Base-by-base conservation (phyloP, 2,797 vertebrate genomes). In the Meriones psammophilus region DNA sequence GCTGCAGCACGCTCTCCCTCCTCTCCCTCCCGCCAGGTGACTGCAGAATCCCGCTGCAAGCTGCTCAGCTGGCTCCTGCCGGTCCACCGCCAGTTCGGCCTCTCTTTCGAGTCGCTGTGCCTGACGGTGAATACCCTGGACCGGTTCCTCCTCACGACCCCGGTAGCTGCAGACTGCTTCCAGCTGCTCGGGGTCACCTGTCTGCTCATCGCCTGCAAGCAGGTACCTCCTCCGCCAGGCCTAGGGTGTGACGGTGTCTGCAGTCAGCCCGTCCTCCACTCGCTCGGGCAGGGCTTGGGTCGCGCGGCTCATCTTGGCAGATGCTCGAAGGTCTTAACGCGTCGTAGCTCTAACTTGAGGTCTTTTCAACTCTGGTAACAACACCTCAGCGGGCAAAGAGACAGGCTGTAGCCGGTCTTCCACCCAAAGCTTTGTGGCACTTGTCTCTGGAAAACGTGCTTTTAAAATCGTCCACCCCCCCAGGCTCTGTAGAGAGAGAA, bases 51-150 rank as follows among this genome's bases (percentile, higher is more conserved):
- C 1, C 99, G 99, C 50, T 99, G 99, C 96, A 99, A 98, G 22
- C 98, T 99, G 76, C 98, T 99, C 95, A 99, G 99, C 98, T 99
- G 99, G 99, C 99, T 99, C 87, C 99, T 99, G 89, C 98, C 99
- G 0, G 99, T 99, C 20, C 98, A 99, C 98, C 99, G 98, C 97
- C 98, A 99, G 33, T 99, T 99, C 92, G 98, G 95, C 14, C 97
- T 99, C 73, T 99, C 99, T 56, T 99, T 99, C 36, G 99, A 99
- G 97, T 99, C 99, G 0, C 99, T 99, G 95, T 99, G 99, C 96
- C 98, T 99, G 96, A 97, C 99, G 0, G 99, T 99, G 92, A 99
- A 99, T 97, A 99, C 98, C 87, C 98, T 99, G 98, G 99, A 99
- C 98, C 98, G 99, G 58, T 99, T 99, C 97, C 98, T 99, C 88